Evolutionary conservation across 2,797 vertebrate species (phyloP).

Genomic region (Ciconia nigra): DNA sequence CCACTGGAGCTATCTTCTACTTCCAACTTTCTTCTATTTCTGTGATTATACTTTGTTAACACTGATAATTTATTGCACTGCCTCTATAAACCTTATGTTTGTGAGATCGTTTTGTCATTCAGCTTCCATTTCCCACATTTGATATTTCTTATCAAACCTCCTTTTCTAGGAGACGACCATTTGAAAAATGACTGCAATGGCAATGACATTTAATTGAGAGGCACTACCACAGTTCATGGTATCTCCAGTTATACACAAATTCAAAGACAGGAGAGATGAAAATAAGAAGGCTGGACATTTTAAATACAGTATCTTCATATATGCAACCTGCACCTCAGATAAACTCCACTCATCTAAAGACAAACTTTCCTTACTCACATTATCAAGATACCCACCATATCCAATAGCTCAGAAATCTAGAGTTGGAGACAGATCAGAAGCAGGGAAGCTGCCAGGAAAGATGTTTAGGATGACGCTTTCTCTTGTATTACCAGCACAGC

Average conservation of each 20-base stretch:
- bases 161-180: not conserved
- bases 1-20: not conserved
- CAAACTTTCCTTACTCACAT: not conserved
- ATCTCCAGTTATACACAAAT: not conserved
- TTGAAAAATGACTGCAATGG: not conserved
- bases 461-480: not conserved
- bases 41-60: not conserved
- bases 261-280: not conserved
- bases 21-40: not conserved
- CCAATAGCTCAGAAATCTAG: not conserved
- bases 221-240: not conserved
- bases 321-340: not conserved
- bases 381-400: not conserved
- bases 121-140: not conserved
- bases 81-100: not conserved
- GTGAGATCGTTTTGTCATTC: not conserved
- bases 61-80: not conserved
- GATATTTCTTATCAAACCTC: not conserved
- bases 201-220: not conserved
- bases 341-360: not conserved
- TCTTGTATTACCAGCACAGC: not conserved
- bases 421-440: not conserved
- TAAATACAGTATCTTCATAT: not conserved
- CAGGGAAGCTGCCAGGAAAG: not conserved
- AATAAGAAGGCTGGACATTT: not conserved